Percentiles rank a stretch among this genome's conserved stretches.
These are phyloP conservation scores for Loxodonta africana DNA, from an alignment of 2,113 vertebrate species.

Conservation along the genomic window DNA sequence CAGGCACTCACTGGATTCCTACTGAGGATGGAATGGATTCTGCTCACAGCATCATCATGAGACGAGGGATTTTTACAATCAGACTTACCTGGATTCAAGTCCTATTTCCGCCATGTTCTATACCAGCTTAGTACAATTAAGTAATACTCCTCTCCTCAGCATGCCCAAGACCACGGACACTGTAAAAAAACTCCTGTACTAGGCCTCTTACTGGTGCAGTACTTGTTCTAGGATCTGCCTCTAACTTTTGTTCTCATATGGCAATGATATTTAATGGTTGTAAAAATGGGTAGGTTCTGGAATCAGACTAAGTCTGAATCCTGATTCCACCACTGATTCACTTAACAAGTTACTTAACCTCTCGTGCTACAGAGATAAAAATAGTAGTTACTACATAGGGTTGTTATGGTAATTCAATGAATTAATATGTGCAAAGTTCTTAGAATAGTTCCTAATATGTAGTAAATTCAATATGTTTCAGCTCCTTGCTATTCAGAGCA, in stretches of 20 bases:
- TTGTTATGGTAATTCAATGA: constrained; percentile 13
- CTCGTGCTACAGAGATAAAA: constrained; percentile 10
- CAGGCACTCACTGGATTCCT: background rate
- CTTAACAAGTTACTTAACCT: background rate
- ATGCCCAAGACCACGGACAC: background rate
- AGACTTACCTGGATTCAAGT: constrained; percentile 29
- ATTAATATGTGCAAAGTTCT: constrained; percentile 37
- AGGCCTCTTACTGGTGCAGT: background rate
- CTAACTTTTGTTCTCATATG: constrained; percentile 16
- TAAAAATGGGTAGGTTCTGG: background rate
- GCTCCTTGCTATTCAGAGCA: background rate
- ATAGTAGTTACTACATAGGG: background rate
- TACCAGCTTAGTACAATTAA: background rate
- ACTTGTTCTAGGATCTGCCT: background rate
- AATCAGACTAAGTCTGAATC: constrained; percentile 1
- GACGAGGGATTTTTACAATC: background rate
- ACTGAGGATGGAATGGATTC: background rate
- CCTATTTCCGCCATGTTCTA: background rate
- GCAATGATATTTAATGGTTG: constrained; percentile 25
- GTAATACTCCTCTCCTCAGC: background rate
- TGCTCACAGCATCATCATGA: background rate
- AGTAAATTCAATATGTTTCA: constrained; percentile 44
- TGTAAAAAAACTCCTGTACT: background rate
- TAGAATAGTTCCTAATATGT: background rate
- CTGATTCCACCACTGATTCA: background rate